These are phyloP conservation scores for Rhyacophila evoluta DNA, from an alignment of 2,888 invertebrate species.

Conservation along the genomic window DNA sequence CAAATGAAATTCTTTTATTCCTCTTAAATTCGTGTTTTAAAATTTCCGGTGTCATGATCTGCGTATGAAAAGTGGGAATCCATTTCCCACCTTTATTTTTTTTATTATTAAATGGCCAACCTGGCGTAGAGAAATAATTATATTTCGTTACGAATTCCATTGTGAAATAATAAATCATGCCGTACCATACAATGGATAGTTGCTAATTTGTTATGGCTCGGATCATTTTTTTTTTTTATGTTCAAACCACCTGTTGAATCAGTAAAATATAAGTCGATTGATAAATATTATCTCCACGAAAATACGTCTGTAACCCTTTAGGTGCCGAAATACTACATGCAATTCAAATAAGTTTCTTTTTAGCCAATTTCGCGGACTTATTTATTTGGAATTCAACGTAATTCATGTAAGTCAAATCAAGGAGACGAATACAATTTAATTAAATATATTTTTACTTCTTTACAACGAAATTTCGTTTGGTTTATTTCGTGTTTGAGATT, in stretches of 20 bases:
- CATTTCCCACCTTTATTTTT: background rate
- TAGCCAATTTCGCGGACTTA: too few species aligned
- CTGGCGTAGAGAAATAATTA: conserved; percentile 10
- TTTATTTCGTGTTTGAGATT: too few species aligned
- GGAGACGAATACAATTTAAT: too few species aligned
- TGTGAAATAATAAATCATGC: conserved; percentile 2
- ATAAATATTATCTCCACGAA: background rate
- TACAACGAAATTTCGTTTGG: too few species aligned
- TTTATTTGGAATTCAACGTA: too few species aligned
- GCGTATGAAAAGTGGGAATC: background rate
- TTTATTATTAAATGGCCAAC: background rate
- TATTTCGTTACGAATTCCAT: conserved; percentile 6
- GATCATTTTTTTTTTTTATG: background rate
- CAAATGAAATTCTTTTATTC: too few species aligned
- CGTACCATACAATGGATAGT: background rate
- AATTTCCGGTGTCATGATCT: background rate
- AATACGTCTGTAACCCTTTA: too few species aligned
- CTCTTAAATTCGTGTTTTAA: too few species aligned
- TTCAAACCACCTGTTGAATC: background rate
- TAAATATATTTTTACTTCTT: too few species aligned
- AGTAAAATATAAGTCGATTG: background rate
- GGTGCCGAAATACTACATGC: too few species aligned
- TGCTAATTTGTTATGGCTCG: background rate
- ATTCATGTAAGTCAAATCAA: too few species aligned
- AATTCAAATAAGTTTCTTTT: too few species aligned